A percentile compares a stretch with the other conserved stretches of the same genome.
Evolutionary conservation across 2,888 invertebrate species (phyloP).

Genomic region (Hedya salicella): DNA sequence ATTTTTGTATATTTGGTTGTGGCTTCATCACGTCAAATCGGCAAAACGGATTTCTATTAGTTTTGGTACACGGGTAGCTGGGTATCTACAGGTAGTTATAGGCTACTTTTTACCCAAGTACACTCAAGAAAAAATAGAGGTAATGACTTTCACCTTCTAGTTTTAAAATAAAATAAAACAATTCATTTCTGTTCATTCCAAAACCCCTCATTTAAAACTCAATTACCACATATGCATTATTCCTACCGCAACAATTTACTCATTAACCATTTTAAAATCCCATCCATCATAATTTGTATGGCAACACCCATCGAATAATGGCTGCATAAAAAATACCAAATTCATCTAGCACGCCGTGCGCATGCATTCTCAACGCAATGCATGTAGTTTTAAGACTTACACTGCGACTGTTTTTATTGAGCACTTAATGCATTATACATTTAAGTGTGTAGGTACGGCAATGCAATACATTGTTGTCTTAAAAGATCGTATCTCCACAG

Average conservation of each 20-base stretch:
- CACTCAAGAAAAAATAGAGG: no score
- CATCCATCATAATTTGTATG: constrained; percentile 50
- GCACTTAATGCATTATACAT: constrained; percentile 6
- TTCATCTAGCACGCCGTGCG: background rate
- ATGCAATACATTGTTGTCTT: no score
- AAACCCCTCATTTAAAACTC: constrained; percentile 17
- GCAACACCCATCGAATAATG: constrained; percentile 36
- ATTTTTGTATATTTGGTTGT: no score
- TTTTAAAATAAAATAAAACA: background rate
- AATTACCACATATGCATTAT: constrained; percentile 31
- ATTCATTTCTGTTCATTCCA: background rate
- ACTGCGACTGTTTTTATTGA: background rate
- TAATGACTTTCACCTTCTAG: no score
- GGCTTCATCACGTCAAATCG: no score
- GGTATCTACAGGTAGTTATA: no score
- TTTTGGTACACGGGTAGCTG: no score
- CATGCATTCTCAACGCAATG: background rate
- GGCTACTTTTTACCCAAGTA: no score
- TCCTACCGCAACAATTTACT: constrained; percentile 35
- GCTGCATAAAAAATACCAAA: background rate
- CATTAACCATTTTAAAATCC: constrained; percentile 45
- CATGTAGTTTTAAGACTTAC: background rate
- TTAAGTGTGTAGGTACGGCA: background rate
- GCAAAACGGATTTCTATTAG: no score
- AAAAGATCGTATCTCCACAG: background rate